A percentile compares a stretch with the other conserved stretches of the same genome.
Evolutionary conservation across 2,113 vertebrate species (phyloP).

Genomic region (Apodemus sylvaticus): DNA sequence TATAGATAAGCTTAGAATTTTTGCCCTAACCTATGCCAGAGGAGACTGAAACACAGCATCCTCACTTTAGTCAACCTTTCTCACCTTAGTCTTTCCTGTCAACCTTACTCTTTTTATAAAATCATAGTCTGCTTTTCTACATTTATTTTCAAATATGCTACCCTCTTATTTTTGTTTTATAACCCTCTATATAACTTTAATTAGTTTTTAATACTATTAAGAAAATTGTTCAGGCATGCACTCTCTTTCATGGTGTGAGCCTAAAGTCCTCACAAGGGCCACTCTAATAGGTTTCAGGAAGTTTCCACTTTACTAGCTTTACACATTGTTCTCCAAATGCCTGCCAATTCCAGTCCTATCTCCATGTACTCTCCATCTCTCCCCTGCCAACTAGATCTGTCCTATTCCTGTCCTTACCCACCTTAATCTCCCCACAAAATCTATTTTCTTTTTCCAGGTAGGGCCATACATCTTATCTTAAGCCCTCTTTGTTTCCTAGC

Average conservation of each 20-base stretch:
- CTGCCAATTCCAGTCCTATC: neutral
- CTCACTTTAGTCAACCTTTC: constrained; percentile 41
- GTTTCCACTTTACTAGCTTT: neutral
- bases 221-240: constrained; percentile 18
- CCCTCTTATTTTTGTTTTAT: constrained; percentile 54
- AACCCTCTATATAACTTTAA: constrained; percentile 41
- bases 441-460: neutral
- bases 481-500: neutral
- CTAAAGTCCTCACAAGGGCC: neutral
- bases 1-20: constrained; percentile 28
- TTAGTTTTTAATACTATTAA: constrained; percentile 47
- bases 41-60: neutral
- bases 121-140: constrained; percentile 39
- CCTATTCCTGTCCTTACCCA: neutral
- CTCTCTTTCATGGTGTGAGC: neutral
- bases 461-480: neutral
- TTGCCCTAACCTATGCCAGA: neutral
- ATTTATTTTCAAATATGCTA: constrained; percentile 57
- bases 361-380: neutral
- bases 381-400: neutral
- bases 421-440: neutral
- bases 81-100: neutral
- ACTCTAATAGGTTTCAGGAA: neutral
- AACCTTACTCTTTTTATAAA: constrained; percentile 36
- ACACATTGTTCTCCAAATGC: neutral